Evolutionary conservation across 2,888 invertebrate species (phyloP).

Genomic region (Chrysolina americana): DNA sequence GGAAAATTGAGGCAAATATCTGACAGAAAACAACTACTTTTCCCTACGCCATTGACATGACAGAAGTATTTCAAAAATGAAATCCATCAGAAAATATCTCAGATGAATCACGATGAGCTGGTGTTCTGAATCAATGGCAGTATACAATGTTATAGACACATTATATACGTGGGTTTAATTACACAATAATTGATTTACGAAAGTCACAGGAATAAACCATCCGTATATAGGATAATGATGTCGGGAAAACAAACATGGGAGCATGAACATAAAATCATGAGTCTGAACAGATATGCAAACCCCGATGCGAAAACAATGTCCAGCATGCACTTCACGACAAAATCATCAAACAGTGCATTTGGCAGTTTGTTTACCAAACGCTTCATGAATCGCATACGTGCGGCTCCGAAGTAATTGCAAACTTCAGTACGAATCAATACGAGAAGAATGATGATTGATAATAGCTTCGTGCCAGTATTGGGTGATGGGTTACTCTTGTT

Average conservation of each 20-base stretch:
- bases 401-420: constrained; percentile 51
- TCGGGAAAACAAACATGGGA: constrained; percentile 52
- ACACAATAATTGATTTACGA: constrained; percentile 36
- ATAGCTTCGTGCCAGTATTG: too few relatives aligned
- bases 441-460: constrained; percentile 50
- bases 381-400: constrained; percentile 55
- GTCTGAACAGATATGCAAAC: constrained; percentile 55
- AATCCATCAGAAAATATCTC: too few relatives aligned
- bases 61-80: too few relatives aligned
- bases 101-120: too few relatives aligned
- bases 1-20: too few relatives aligned
- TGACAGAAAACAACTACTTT: too few relatives aligned
- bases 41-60: too few relatives aligned
- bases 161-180: background rate
- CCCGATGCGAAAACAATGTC: constrained; percentile 60
- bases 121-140: too few relatives aligned
- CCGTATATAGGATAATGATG: constrained; percentile 45
- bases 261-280: constrained; percentile 45
- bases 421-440: constrained; percentile 42
- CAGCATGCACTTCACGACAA: constrained; percentile 58
- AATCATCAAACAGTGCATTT: constrained; percentile 62
- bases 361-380: constrained; percentile 60
- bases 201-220: constrained; percentile 39
- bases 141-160: too few relatives aligned
- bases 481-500: too few relatives aligned